Conservation (phyloP, 2,797 vertebrate genomes). For the Aphelocoma californica region DNA sequence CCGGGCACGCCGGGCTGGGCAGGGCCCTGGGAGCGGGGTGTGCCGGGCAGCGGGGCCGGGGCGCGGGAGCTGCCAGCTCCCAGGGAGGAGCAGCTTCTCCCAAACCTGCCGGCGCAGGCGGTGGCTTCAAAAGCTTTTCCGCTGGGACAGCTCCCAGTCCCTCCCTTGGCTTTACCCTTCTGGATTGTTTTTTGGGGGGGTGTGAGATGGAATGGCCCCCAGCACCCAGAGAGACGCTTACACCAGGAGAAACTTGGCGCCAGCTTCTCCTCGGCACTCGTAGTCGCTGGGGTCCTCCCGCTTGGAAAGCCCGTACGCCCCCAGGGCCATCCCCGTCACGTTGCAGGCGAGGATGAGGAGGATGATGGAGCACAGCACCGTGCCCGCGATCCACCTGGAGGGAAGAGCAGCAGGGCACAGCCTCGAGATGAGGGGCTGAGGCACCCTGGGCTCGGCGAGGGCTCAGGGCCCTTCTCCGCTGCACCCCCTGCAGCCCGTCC, state of each 20-base stretch:
- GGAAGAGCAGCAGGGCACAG: not conserved
- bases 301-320: conserved; percentile 68
- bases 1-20: not conserved
- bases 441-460: rapidly evolving
- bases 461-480: rapidly evolving
- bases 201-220: not conserved
- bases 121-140: not conserved
- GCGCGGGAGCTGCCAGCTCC: not conserved
- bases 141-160: not conserved
- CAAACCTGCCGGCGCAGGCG: not conserved
- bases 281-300: conserved; percentile 63
- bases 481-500: rapidly evolving
- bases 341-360: conserved; percentile 77
- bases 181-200: too few relatives aligned
- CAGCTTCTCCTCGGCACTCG: conserved; percentile 66
- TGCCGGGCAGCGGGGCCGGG: not conserved
- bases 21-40: not conserved
- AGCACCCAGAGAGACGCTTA: conserved; percentile 49
- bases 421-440: not conserved
- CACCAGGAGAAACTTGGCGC: conserved; percentile 76
- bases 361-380: conserved; percentile 72
- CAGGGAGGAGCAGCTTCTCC: conserved; percentile 24
- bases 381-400: conserved; percentile 76
- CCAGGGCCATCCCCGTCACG: conserved; percentile 73
- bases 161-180: not conserved